Conservation (phyloP, 2,888 invertebrate genomes). For the Tiliacea citrago region DNA sequence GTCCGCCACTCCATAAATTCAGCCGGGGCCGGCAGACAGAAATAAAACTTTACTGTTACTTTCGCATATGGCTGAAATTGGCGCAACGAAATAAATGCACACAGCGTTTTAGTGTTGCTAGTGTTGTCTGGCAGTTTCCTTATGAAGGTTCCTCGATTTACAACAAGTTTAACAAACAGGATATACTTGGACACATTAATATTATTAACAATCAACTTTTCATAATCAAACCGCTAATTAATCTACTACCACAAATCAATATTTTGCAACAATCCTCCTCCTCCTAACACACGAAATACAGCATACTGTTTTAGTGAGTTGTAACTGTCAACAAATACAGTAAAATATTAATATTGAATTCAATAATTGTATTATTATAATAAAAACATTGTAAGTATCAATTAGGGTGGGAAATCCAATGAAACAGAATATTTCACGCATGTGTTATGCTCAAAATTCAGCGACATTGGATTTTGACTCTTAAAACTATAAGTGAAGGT, state of each 20-base stretch:
- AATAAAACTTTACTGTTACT: not conserved
- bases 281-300: slow-evolving; percentile 11
- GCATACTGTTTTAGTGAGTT: slow-evolving; percentile 52
- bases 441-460: not conserved
- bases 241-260: not conserved
- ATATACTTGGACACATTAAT: slow-evolving; percentile 3
- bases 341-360: slow-evolving; percentile 31
- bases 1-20: not conserved
- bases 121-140: not conserved
- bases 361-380: slow-evolving; percentile 23
- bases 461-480: slow-evolving; percentile 37
- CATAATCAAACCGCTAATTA: slow-evolving; percentile 6
- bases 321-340: slow-evolving; percentile 27
- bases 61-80: not conserved
- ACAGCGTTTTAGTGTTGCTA: not conserved
- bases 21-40: not conserved
- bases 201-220: slow-evolving; percentile 11
- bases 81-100: slow-evolving; percentile 6
- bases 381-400: slow-evolving; percentile 26
- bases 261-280: slow-evolving; percentile 18
- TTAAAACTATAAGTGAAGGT: slow-evolving; percentile 47
- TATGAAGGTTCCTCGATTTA: slow-evolving; percentile 4
- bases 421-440: not conserved
- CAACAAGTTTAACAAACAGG: slow-evolving; percentile 19
- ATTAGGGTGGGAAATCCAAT: slow-evolving; percentile 39